Base-by-base conservation (phyloP, 2,888 invertebrate species). In the Silvanus unidentatus region DNA sequence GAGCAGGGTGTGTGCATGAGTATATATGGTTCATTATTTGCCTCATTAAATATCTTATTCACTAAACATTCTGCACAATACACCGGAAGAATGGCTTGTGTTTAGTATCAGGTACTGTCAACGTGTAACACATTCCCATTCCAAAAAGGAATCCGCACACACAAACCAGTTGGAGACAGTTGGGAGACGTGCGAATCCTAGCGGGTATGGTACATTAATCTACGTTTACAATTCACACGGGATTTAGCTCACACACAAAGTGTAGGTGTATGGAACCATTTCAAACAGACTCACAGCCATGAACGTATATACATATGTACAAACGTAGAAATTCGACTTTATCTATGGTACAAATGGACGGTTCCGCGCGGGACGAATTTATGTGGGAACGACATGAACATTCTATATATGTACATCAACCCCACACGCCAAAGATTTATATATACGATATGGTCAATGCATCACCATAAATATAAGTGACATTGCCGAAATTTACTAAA, bases 381-480 rank as follows among this genome's bases (percentile, higher is more conserved):
- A 60, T 60, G 57, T 59, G 60, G 54, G 58, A 59, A 57, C 47
- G 43, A 40, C 49, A 53, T 44, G 51, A 47, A 50, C 47, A 45
- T 52, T 50, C n/a, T 12, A 32, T 9, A 28, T 8, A n/a, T 28
- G 8, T 6, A 10, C 28, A 6, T 10, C 28, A 6, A 10, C 28
- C 10, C 32, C 10, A 12, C 32, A 3, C 32, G 3, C 10, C 3
- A n/a, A 32, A 32, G 32, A 32, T 32, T 32, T 32, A 32, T 32
- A 8, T 22, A 32, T 12, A 12, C 5, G 5, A 3, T 32, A 32
- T 32, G n/a, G 32, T 9, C 32, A 11, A 11, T 32, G 10, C 10
- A 5, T 32, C 32, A 11, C 32, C 32, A 32, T 32, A 32, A 32
- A 32, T 32, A 32, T 32, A 32, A 32, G 6, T 32, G n/a, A 32